These are phyloP conservation scores for Microdon myrmicae DNA, from an alignment of 2,888 invertebrate genomes.

Conservation along the genomic window DNA sequence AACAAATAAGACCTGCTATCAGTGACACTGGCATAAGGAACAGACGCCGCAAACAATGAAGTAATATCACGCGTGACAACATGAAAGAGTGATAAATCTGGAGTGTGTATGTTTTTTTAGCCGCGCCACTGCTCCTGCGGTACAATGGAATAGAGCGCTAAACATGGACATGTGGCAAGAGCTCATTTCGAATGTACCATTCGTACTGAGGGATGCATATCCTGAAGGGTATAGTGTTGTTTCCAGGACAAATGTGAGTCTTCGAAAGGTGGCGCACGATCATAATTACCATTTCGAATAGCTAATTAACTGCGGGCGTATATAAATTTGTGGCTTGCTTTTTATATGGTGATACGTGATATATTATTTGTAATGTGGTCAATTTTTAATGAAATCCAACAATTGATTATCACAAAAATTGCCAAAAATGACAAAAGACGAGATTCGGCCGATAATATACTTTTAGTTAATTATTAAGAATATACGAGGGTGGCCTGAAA, in stretches of 20 bases:
- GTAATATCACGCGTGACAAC: conserved; percentile 57
- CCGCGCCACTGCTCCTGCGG: conserved; percentile 53
- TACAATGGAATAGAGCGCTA: conserved; percentile 19
- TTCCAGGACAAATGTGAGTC: conserved; percentile 2
- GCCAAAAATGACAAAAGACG: too few relatives aligned
- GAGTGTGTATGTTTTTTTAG: conserved; percentile 17
- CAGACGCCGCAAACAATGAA: conserved; percentile 24
- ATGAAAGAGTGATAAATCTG: conserved; percentile 48
- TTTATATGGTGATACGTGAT: too few relatives aligned
- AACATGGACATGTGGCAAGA: conserved; percentile 57
- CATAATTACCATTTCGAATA: conserved; percentile 20
- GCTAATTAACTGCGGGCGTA: background rate
- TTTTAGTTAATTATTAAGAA: too few relatives aligned
- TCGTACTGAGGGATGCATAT: conserved; percentile 17
- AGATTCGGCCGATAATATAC: too few relatives aligned
- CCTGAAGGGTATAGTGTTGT: conserved; percentile 16
- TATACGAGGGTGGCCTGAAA: too few relatives aligned
- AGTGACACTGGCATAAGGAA: conserved; percentile 46
- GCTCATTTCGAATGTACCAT: conserved; percentile 50
- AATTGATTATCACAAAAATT: too few relatives aligned
- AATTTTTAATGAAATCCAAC: too few relatives aligned
- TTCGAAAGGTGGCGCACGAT: conserved; percentile 16
- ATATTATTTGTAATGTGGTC: too few relatives aligned
- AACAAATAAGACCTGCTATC: conserved; percentile 31
- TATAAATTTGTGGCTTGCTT: conserved; percentile 9